Percentiles rank a stretch among this genome's conserved stretches.
Evolutionary conservation across 2,888 invertebrate species (phyloP).

Genomic region (Campoplex nolae): DNA sequence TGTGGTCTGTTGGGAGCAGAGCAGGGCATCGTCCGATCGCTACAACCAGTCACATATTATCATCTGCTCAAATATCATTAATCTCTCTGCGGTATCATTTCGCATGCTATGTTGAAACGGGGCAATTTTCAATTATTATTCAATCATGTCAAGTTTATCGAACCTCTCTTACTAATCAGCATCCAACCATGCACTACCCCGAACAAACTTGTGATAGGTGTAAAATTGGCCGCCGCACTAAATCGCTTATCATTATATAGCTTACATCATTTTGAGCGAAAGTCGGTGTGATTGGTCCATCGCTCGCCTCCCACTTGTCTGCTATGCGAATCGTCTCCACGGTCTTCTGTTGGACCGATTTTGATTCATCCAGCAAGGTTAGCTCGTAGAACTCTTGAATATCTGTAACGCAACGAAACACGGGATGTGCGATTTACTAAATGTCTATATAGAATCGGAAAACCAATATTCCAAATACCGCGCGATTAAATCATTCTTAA

Average conservation of each 20-base stretch:
- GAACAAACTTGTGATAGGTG: too few relatives aligned
- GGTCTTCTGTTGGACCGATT: constrained; percentile 98
- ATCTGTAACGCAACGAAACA: constrained; percentile 88
- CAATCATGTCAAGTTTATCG: neutral
- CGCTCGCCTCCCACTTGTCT: constrained; percentile 94
- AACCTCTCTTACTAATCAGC: too few relatives aligned
- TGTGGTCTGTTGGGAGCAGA: constrained; percentile 50
- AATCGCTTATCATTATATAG: constrained; percentile 67
- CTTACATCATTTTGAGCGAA: constrained; percentile 88
- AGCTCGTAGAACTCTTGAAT: constrained; percentile 99
- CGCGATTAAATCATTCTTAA: too few relatives aligned
- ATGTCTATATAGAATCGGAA: constrained; percentile 52
- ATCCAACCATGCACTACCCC: too few relatives aligned
- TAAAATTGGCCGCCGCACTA: neutral
- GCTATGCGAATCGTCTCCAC: constrained; percentile 97
- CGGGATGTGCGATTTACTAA: constrained; percentile 24
- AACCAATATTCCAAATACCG: neutral
- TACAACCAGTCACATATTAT: constrained; percentile 16
- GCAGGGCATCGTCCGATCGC: constrained; percentile 33
- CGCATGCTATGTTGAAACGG: neutral
- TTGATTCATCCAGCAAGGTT: constrained; percentile 97
- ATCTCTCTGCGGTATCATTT: neutral
- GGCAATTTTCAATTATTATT: neutral
- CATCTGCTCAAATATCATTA: constrained; percentile 23
- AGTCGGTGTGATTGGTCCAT: constrained; percentile 87